phyloP scores from a whole-genome alignment of 1,140 invertebrate species.

The Drosophila neocordata region DNA sequence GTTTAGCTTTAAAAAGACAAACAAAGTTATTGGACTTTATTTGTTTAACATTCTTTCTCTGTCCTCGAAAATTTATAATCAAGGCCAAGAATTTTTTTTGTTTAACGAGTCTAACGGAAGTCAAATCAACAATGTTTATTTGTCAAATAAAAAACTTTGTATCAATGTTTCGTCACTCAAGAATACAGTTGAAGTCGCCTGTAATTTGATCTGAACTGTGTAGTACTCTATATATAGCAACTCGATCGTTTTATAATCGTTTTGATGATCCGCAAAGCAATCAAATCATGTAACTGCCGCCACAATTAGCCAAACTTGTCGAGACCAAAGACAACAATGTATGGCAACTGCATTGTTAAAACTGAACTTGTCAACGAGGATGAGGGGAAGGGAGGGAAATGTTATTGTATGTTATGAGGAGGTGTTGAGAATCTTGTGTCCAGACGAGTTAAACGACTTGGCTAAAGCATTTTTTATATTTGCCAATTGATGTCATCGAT shows the following conservation, averaged over 20 bases:
- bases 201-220: neutral
- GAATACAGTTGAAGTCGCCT: neutral
- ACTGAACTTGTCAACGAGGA: neutral
- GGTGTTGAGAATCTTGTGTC: neutral
- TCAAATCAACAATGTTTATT: neutral
- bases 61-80: neutral
- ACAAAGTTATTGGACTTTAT: no score
- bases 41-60: conserved; percentile 6
- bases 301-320: conserved; percentile 2
- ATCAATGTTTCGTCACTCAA: neutral
- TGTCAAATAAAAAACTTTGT: neutral
- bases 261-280: neutral
- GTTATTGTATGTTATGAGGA: neutral
- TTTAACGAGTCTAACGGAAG: neutral
- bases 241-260: neutral
- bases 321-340: neutral
- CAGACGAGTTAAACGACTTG: conserved; percentile 8
- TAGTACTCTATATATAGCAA: neutral
- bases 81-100: neutral
- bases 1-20: no score
- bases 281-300: conserved; percentile 8
- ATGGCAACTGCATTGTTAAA: conserved; percentile 2
- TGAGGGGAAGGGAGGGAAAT: neutral
- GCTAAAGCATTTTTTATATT: neutral
- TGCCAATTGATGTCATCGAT: conserved; percentile 10